A percentile compares a stretch with the other conserved stretches of the same genome.
These are phyloP conservation scores for Lacerta viridis DNA, from an alignment of 2,797 vertebrate species.

Conservation along the genomic window DNA sequence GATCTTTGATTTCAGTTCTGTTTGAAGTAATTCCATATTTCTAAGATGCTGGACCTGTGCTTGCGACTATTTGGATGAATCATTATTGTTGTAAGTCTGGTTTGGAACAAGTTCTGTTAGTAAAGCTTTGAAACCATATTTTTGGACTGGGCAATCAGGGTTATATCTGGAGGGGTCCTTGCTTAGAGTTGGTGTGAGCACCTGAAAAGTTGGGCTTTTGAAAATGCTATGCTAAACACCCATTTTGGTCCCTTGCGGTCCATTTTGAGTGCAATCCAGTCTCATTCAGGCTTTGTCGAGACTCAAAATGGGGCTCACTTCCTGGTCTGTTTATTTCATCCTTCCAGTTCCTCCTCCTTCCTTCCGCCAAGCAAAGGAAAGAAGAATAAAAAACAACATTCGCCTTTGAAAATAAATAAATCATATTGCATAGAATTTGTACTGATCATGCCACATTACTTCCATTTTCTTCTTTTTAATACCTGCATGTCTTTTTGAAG, in stretches of 20 bases:
- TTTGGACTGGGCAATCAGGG: too few species aligned
- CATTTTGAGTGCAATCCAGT: background rate
- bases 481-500: constrained; percentile 37
- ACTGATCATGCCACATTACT: background rate
- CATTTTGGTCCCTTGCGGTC: background rate
- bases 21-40: too few species aligned
- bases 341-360: background rate
- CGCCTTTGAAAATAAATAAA: background rate
- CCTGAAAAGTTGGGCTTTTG: background rate
- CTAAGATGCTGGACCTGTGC: too few species aligned
- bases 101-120: too few species aligned
- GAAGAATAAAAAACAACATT: background rate
- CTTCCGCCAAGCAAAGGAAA: background rate
- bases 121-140: too few species aligned
- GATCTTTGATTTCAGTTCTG: too few species aligned
- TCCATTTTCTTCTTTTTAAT: constrained; percentile 38
- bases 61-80: too few species aligned
- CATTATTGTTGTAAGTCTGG: too few species aligned
- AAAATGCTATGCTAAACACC: background rate
- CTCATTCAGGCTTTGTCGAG: background rate
- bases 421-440: background rate
- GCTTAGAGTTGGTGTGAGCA: background rate
- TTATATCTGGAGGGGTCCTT: too few species aligned
- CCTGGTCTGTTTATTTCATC: too few species aligned
- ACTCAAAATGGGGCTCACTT: background rate